phyloP scores from a whole-genome alignment of 2,888 invertebrate species.

The Teleiodes luculella region DNA sequence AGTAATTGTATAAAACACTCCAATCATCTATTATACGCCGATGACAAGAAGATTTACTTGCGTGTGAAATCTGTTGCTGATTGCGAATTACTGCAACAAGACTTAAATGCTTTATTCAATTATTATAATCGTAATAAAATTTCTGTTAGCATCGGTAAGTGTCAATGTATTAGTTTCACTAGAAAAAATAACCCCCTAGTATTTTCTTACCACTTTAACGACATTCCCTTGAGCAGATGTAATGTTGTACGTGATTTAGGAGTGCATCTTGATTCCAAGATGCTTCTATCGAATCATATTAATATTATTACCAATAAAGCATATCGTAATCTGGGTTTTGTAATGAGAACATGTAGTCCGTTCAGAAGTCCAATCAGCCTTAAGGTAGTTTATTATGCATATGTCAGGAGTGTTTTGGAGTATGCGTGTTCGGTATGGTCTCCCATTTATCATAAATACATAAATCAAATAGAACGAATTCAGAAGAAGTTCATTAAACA shows the following conservation, averaged over 20 bases:
- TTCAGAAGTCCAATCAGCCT: background rate
- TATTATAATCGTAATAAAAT: constrained; percentile 13
- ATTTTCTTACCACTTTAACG: too few relatives aligned
- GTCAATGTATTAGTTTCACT: background rate
- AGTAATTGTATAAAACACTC: constrained; percentile 13
- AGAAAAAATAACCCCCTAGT: too few relatives aligned
- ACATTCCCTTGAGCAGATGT: too few relatives aligned
- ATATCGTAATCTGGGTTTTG: too few relatives aligned
- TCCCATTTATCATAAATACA: too few relatives aligned
- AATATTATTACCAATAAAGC: too few relatives aligned
- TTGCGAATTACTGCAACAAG: constrained; percentile 14
- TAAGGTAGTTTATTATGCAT: background rate
- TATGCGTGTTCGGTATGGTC: background rate
- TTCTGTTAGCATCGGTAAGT: constrained; percentile 8
- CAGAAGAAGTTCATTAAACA: background rate
- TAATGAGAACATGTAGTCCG: background rate
- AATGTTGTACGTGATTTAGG: too few relatives aligned
- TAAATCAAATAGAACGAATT: background rate
- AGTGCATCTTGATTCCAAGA: too few relatives aligned
- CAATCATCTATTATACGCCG: too few relatives aligned
- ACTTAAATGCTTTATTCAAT: too few relatives aligned
- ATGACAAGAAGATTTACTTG: constrained; percentile 19
- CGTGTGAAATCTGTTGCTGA: constrained; percentile 3
- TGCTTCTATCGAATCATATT: too few relatives aligned
- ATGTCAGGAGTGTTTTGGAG: background rate